Base-by-base conservation (phyloP, 2,797 vertebrate species). In the Tenualosa thibaudeaui region DNA sequence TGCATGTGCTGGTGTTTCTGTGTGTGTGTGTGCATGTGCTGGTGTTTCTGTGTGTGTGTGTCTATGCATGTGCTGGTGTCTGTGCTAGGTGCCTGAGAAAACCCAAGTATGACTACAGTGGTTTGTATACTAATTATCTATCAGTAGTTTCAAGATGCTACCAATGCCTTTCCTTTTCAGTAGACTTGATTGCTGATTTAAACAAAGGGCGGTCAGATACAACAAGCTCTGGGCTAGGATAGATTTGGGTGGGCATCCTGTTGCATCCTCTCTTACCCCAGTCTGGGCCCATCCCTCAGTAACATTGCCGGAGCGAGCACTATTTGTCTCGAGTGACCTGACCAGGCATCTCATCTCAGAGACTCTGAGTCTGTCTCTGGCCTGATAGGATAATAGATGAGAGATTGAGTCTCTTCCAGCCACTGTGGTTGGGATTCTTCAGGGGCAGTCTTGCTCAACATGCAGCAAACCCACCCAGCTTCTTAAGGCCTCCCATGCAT, bases 31-130 rank as follows among this genome's bases (percentile, higher is more conserved):
- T 15, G 24, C n/a, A n/a, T n/a, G n/a, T n/a, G n/a, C n/a, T n/a
- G n/a, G n/a, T n/a, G n/a, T n/a, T n/a, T n/a, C n/a, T n/a, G n/a
- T 6, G 26, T 82, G 81, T 19, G 51, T 81, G 83, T 46, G 24
- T 51, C 9, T 10, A 86, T 88, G 86, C 87, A 84, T 87, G 85
- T 49, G 84, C 71, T n/a, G 68, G 54, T 82, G 46, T 88, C 56
- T 51, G 50, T 51, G 50, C 49, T 31, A 31, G 85, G 85, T 51
- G 85, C n/a, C n/a, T 81, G 46, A 49, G 71, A 78, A 78, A 78
- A 46, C 5, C 37, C 26, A 68, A 68, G 24, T 9, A 24, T 31
- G 58, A n/a, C 62, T 40, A 53, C 12, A 71, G 65, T 37, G 31
- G 43, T 40, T 37, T 43, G 22, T 24, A 62, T 62, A 62, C n/a